These are phyloP conservation scores for Platysteira castanea DNA, from an alignment of 2,113 vertebrate species.

Conservation along the genomic window DNA sequence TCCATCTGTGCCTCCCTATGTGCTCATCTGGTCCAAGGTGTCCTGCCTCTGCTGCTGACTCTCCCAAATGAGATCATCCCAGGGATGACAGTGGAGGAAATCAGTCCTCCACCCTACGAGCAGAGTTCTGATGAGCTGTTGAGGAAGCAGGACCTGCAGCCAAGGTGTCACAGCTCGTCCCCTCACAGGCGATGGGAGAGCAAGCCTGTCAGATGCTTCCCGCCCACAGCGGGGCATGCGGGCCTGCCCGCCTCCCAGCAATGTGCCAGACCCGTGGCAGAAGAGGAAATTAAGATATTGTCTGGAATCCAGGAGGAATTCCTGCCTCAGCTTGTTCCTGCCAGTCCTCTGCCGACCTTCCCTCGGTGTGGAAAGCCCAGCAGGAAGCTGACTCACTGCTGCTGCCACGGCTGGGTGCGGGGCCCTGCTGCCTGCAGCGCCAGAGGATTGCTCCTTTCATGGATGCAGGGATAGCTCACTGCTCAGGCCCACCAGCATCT, in stretches of 20 bases:
- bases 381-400: slow-evolving; percentile 62
- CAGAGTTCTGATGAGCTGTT: rapidly evolving
- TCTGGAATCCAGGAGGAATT: slow-evolving; percentile 50
- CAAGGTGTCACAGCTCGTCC: neutral
- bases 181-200: rapidly evolving
- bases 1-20: neutral
- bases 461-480: neutral
- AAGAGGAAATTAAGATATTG: slow-evolving; percentile 41
- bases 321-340: slow-evolving; percentile 26
- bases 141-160: neutral
- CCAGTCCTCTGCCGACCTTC: neutral
- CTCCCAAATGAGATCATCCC: neutral
- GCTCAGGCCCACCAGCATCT: neutral
- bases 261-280: slow-evolving; percentile 31
- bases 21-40: neutral
- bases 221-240: rapidly evolving
- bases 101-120: neutral
- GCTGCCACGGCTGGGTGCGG: neutral
- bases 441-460: neutral
- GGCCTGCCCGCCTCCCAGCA: neutral
- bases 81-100: neutral
- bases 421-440: neutral
- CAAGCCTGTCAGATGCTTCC: neutral
- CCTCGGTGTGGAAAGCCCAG: neutral
- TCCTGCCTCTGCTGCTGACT: neutral